These are phyloP conservation scores for Pagrus major DNA, from an alignment of 2,113 vertebrate species.

Conservation along the genomic window DNA sequence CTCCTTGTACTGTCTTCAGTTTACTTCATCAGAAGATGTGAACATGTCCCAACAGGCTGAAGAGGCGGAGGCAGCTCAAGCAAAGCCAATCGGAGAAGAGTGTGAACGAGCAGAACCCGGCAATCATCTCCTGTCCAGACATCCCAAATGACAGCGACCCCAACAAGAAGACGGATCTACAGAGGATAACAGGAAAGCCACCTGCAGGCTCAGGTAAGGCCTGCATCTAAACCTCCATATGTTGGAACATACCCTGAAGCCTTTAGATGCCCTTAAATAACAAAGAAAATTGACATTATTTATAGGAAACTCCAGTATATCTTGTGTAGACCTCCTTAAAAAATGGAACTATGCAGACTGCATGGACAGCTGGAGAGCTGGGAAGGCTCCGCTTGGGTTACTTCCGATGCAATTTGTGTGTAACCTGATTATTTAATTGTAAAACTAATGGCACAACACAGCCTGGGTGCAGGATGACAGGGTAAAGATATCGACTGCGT, in stretches of 20 bases:
- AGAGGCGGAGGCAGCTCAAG: conserved; percentile 81
- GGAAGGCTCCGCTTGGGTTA: not conserved
- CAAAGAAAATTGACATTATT: not conserved
- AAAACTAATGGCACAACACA: not conserved
- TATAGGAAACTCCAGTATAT: not conserved
- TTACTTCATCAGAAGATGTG: not conserved
- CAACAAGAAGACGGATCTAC: conserved; percentile 59
- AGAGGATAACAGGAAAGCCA: conserved; percentile 42
- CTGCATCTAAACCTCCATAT: not conserved
- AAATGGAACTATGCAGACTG: not conserved
- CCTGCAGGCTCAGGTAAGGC: conserved; percentile 62
- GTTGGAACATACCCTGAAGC: not conserved
- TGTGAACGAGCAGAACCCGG: conserved; percentile 67
- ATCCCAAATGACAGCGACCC: conserved; percentile 32
- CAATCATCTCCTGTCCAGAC: conserved; percentile 72
- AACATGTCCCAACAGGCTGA: conserved; percentile 74
- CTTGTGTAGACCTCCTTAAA: not conserved
- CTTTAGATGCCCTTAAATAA: not conserved
- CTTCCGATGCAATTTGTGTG: not conserved
- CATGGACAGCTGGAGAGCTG: not conserved
- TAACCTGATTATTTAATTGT: not conserved
- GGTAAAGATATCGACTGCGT: too few species aligned
- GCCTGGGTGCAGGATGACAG: not conserved
- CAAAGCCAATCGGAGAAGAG: conserved; percentile 77
- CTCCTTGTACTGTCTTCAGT: not conserved